phyloP scores from a whole-genome alignment of 2,113 vertebrate species.

The Serilophus lunatus region DNA sequence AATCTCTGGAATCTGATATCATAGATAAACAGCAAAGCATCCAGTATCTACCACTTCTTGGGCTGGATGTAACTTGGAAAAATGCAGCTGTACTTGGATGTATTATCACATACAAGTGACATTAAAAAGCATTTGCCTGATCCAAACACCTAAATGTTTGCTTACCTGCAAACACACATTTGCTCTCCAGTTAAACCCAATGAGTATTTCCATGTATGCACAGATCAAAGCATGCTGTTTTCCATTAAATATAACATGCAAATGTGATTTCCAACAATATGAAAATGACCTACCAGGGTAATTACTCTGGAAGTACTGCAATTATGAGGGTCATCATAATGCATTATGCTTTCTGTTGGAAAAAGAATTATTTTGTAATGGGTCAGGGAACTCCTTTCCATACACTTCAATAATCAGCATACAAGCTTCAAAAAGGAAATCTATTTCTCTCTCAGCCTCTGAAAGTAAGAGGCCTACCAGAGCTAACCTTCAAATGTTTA shows the following conservation, averaged over 20 bases:
- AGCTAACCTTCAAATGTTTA: not conserved
- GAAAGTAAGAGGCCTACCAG: not conserved
- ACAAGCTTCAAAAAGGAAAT: not conserved
- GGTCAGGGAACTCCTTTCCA: not conserved
- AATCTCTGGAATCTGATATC: not conserved
- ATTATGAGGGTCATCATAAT: conserved; percentile 24
- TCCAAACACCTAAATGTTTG: not conserved
- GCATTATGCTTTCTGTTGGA: not conserved
- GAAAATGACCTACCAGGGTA: conserved; percentile 24
- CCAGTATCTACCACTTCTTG: not conserved
- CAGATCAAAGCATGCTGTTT: not conserved
- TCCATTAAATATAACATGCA: conserved; percentile 45
- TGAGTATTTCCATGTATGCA: not conserved
- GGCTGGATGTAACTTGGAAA: not conserved
- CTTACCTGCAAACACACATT: not conserved
- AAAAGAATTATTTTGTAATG: conserved; percentile 9
- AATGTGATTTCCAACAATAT: conserved; percentile 41
- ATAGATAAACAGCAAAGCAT: not conserved
- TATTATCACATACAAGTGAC: not conserved
- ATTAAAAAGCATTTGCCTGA: not conserved
- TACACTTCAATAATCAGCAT: not conserved
- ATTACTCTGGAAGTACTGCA: conserved; percentile 32
- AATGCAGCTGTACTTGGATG: not conserved
- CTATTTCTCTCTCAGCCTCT: not conserved
- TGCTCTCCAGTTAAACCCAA: not conserved